phyloP scores from a whole-genome alignment of 2,113 vertebrate species.

The Zosterops hypoxanthus region DNA sequence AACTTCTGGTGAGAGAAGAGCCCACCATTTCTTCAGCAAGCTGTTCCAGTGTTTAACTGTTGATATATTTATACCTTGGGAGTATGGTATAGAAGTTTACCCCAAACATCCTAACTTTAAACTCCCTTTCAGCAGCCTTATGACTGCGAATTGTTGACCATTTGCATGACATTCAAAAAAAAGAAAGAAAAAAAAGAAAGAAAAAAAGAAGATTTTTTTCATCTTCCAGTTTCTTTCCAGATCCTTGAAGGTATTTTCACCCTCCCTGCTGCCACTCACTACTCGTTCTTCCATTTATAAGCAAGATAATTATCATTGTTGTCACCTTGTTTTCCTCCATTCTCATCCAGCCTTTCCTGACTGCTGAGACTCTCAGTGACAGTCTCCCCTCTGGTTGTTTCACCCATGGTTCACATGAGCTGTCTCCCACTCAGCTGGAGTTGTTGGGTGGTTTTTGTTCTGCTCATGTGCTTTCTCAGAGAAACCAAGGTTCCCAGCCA shows the following conservation, averaged over 20 bases:
- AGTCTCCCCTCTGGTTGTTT: neutral
- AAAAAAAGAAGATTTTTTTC: neutral
- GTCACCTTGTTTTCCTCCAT: neutral
- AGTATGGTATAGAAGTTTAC: neutral
- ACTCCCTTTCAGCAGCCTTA: neutral
- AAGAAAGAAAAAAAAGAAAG: too few relatives aligned
- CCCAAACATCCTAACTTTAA: neutral
- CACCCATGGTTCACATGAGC: accelerated
- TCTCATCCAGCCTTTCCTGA: neutral
- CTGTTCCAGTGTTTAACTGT: slow-evolving; percentile 14
- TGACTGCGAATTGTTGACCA: neutral
- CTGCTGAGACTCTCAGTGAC: neutral
- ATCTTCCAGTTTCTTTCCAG: neutral
- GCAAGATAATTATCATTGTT: neutral
- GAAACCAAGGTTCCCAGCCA: neutral
- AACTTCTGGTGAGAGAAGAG: slow-evolving; percentile 21
- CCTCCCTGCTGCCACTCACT: neutral
- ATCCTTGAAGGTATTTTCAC: neutral
- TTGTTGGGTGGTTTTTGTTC: neutral
- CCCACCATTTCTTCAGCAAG: neutral
- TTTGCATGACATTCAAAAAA: accelerated
- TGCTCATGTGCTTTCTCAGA: neutral
- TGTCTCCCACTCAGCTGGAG: neutral
- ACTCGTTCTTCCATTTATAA: neutral
- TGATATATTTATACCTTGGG: neutral